Percentiles rank a stretch among this genome's conserved stretches.
These are phyloP conservation scores for Circaetus cinerascens DNA, from an alignment of 2,113 vertebrate genomes.

Conservation along the genomic window DNA sequence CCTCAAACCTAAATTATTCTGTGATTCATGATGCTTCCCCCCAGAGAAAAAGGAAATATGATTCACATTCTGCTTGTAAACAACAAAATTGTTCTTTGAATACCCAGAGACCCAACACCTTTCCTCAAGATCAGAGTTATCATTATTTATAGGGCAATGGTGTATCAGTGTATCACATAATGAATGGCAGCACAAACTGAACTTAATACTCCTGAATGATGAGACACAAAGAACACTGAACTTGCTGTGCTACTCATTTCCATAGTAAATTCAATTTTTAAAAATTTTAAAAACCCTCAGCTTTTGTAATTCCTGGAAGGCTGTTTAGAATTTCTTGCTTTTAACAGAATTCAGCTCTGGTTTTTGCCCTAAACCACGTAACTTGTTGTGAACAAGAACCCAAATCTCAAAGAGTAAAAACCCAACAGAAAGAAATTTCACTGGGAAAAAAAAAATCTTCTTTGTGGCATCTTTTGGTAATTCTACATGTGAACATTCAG, in stretches of 20 bases:
- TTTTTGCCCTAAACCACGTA: background rate
- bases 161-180: accelerated
- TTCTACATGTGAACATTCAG: background rate
- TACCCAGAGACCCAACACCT: background rate
- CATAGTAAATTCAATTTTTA: background rate
- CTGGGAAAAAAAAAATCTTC: background rate
- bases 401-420: background rate
- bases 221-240: background rate
- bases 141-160: background rate
- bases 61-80: background rate
- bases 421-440: background rate
- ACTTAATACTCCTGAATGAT: background rate
- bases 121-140: background rate
- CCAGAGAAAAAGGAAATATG: background rate
- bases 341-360: background rate
- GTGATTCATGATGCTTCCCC: background rate
- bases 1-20: background rate
- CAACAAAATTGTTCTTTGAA: background rate
- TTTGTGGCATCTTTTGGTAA: background rate
- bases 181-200: background rate
- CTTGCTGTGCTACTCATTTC: background rate
- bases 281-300: background rate
- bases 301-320: background rate
- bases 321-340: background rate
- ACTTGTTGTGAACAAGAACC: background rate